phyloP scores from a whole-genome alignment of 1,140 invertebrate genomes.

The Leptonema lineaticorne region DNA sequence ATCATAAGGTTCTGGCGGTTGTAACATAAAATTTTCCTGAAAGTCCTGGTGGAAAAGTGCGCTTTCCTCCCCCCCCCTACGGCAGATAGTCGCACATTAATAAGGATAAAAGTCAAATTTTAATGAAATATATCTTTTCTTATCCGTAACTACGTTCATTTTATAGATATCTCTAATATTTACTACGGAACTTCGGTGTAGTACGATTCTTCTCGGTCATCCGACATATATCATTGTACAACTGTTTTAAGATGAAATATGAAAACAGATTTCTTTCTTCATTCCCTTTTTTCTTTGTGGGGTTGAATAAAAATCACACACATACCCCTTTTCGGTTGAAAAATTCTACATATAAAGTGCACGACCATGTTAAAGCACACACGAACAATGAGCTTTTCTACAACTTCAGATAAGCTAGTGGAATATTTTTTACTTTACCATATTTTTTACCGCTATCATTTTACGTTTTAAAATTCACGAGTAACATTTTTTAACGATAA shows the following conservation, averaged over 20 bases:
- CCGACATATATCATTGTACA: too few species aligned
- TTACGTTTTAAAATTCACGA: too few species aligned
- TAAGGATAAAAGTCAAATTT: constrained; percentile 40
- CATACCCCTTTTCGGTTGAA: too few species aligned
- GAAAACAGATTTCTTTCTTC: constrained; percentile 24
- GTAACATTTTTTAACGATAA: too few species aligned
- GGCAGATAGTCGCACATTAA: constrained; percentile 29
- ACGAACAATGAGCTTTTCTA: too few species aligned
- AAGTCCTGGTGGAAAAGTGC: constrained; percentile 26
- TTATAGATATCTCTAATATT: constrained; percentile 11
- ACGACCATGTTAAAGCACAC: too few species aligned
- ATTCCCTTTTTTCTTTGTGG: too few species aligned
- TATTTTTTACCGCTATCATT: too few species aligned
- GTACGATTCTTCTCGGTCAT: constrained; percentile 18
- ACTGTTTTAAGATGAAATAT: constrained; percentile 24
- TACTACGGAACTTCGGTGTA: constrained; percentile 22
- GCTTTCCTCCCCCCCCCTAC: too few species aligned
- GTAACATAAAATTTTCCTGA: constrained; percentile 31
- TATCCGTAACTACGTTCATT: not conserved
- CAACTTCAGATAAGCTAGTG: too few species aligned
- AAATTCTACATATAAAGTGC: constrained; percentile 2
- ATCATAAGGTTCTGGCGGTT: constrained; percentile 36
- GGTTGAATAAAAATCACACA: constrained; percentile 6
- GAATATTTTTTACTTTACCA: too few species aligned
- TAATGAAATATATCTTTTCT: constrained; percentile 36